Base-by-base conservation (phyloP, 1,140 invertebrate genomes). In the Drosophila pachea region DNA sequence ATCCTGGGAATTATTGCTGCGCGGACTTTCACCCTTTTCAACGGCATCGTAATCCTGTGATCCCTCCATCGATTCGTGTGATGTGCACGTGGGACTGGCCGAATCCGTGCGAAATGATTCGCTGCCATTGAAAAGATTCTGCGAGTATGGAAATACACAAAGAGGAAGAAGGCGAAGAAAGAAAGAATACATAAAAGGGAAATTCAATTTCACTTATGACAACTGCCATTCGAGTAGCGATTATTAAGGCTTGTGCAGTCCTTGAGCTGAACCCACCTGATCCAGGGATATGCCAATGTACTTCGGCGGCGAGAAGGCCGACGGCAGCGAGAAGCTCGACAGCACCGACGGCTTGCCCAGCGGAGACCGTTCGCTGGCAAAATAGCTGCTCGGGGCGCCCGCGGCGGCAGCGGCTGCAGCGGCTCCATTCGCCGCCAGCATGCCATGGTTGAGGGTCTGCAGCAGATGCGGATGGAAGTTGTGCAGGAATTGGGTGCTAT, bases 31-130 rank as follows among this genome's bases (percentile, higher is more conserved):
- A 89, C 88, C 88, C 88, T 89, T 89, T 82, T 89, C 88, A 84
- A 84, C 81, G 68, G 73, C 88, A 63, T 89, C 88, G 73, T 89
- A 89, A 84, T 89, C 89, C 75, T 88, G 88, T 82, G 87, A 88
- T 76, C 88, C 89, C 67, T 89, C 89, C 75, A 89, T 79, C 49
- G 89, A 89, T 74, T 89, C 89, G 52, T 89, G 86, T 67, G 89
- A 89, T 68, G 88, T 89, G 74, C 89, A 89, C 40, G 89, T 88
- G 65, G 89, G 89, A 69, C 88, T 89, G 63, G 89, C 86, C 67
- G 89, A 89, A 50, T 89, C 88, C 45, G 89, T 89, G 53, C 89
- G 88, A 88, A 89, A 89, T 47, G 89, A 89, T 87, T 89, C 89
- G 73, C 73, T 89, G 66, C 89, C 88, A 70, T 88, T 89, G 75